Evolutionary conservation across 2,113 vertebrate genomes (phyloP).

Genomic region (Merops nubicus): DNA sequence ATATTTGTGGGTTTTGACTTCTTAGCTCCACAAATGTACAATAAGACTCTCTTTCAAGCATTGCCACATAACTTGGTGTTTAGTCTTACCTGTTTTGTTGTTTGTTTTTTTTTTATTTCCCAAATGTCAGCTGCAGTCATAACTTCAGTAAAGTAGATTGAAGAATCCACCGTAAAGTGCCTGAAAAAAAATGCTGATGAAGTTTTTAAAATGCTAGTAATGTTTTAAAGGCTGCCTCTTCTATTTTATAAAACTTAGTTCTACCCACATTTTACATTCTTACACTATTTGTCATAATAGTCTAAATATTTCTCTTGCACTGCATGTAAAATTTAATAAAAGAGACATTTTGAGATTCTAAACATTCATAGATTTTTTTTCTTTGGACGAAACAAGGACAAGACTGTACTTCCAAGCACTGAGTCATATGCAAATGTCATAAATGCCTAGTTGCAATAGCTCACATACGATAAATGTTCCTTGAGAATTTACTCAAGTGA

Average conservation of each 20-base stretch:
- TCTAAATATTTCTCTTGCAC: not conserved
- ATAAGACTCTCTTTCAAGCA: not conserved
- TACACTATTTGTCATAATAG: not conserved
- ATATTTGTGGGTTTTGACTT: conserved; percentile 50
- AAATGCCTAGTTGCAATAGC: not conserved
- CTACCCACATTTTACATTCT: not conserved
- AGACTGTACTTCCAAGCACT: not conserved
- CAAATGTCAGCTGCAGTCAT: not conserved
- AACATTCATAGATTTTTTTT: not conserved
- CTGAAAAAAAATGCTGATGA: not conserved
- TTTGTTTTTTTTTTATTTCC: not conserved
- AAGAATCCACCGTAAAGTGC: not conserved
- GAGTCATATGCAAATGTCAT: not conserved
- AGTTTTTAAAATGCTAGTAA: not conserved
- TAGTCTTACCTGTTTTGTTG: not conserved
- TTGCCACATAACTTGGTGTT: not conserved
- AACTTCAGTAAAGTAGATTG: not conserved
- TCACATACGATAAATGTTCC: not conserved
- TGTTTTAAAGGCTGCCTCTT: not conserved
- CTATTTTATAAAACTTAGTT: not conserved
- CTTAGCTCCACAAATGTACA: not conserved
- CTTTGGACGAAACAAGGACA: not conserved
- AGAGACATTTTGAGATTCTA: not conserved
- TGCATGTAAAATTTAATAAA: not conserved
- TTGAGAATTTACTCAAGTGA: not conserved